Evolutionary conservation across 2,113 vertebrate genomes (phyloP).

Genomic region (Psettodes erumei): DNA sequence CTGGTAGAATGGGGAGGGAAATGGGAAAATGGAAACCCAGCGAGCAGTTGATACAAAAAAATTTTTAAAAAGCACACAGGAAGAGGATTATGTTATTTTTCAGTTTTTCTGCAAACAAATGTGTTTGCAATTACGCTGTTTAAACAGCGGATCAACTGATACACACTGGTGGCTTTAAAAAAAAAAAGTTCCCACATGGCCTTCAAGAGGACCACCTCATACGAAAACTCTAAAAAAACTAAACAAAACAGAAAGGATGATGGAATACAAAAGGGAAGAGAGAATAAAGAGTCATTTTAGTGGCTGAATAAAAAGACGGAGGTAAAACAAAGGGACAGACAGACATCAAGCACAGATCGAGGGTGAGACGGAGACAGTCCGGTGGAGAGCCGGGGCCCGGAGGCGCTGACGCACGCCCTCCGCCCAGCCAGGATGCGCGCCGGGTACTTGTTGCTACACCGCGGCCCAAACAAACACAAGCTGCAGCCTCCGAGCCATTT

Average conservation of each 20-base stretch:
- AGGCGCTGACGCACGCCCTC: slow-evolving; percentile 9
- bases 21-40: slow-evolving; percentile 19
- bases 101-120: slow-evolving; percentile 60
- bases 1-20: background rate
- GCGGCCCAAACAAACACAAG: slow-evolving; percentile 69
- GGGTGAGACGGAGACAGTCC: background rate
- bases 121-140: slow-evolving; percentile 58
- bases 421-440: slow-evolving; percentile 27
- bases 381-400: background rate
- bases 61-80: slow-evolving; percentile 22
- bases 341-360: slow-evolving; percentile 7
- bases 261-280: slow-evolving; percentile 3
- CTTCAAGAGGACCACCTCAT: slow-evolving; percentile 47
- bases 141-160: slow-evolving; percentile 60
- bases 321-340: background rate
- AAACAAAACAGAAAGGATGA: too few species aligned
- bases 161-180: slow-evolving; percentile 23
- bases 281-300: background rate
- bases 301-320: background rate
- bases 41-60: background rate
- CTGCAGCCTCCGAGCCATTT: slow-evolving; percentile 45
- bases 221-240: slow-evolving; percentile 50
- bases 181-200: slow-evolving; percentile 52
- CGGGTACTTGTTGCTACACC: slow-evolving; percentile 64
- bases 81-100: slow-evolving; percentile 54